Percentiles rank a stretch among this genome's conserved stretches.
These are phyloP conservation scores for Dasyornis broadbenti DNA, from an alignment of 2,113 vertebrate genomes.

Conservation along the genomic window DNA sequence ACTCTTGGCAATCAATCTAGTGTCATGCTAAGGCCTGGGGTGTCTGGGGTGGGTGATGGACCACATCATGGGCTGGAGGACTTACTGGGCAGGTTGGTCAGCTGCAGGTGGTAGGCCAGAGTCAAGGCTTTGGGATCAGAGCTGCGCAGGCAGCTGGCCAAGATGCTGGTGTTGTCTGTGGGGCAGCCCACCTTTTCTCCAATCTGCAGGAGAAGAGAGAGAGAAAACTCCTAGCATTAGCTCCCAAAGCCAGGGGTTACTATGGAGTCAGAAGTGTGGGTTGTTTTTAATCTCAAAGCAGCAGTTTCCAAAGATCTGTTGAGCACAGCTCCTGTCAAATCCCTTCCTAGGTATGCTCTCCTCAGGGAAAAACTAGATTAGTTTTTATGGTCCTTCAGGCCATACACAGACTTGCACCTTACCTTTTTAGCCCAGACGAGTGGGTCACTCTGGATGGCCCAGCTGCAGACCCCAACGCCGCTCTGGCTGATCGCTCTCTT, in stretches of 20 bases:
- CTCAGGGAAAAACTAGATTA: background rate
- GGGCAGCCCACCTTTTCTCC: slow-evolving; percentile 82
- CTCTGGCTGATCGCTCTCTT: slow-evolving; percentile 92
- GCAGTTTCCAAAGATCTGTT: background rate
- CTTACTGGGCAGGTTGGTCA: slow-evolving; percentile 69
- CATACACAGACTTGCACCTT: background rate
- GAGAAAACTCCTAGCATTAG: background rate
- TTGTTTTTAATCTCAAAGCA: background rate
- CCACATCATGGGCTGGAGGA: fast-evolving
- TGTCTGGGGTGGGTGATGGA: background rate
- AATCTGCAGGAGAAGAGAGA: slow-evolving; percentile 65
- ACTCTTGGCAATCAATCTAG: background rate
- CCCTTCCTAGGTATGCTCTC: background rate
- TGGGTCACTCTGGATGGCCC: slow-evolving; percentile 83
- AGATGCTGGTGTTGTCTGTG: background rate
- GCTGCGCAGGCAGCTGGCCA: slow-evolving; percentile 80
- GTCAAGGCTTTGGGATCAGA: slow-evolving; percentile 76
- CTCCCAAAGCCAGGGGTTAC: background rate
- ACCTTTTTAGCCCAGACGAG: slow-evolving; percentile 80
- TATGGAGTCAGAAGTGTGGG: background rate
- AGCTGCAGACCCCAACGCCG: slow-evolving; percentile 79
- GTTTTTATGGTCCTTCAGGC: fast-evolving
- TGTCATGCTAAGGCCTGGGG: fast-evolving
- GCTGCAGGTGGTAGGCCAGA: slow-evolving; percentile 68
- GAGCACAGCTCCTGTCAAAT: background rate